Evolutionary conservation across 2,113 vertebrate species (phyloP), one percentile per base, ranked within the genome.

Genomic region (Melozone crissalis): DNA sequence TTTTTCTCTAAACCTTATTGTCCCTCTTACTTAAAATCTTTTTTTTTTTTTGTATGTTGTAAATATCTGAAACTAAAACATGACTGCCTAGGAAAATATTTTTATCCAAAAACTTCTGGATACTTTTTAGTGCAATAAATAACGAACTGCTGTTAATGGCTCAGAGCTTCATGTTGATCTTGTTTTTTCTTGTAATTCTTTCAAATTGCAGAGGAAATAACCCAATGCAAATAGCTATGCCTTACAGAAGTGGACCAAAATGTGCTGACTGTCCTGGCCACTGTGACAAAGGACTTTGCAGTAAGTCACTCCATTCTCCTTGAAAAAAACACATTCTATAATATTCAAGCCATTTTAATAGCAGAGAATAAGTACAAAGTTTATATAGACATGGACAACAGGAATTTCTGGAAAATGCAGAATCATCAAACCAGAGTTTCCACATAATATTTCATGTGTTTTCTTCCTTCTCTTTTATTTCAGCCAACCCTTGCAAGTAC

Each of bases 211-310:
- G 98, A 73, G 97, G 97, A 86, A 98, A 98, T 81, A 71, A 94
- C 11, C 35, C 4, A 2, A 47, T 78, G 15, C 44, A 73, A 68
- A 51, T 88, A 35, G 52, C 89, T 12, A 43, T 15, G 31, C 97
- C 98, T 75, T 98, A 98, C 83, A 94, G 39, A 31, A n/a, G 7
- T 0, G 97, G 98, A 41, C 21, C 17, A 13, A 55, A 54, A 55
- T 98, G 97, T 87, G 89, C 37, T 55, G 96, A 96, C 10, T 98
- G 98, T 55, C 97, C 96, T 2, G 28, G 76, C 6, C 7, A 96
- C 73, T 98, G 97, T 59, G 97, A 98, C 23, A 79, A 78, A 54
- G 93, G 95, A 31, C 97, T 98, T 41, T 98, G 98, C 80, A 98
- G 98, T 98, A 97, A 98, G 98, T 98, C 28, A 19, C 39, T 21